These are phyloP conservation scores for Shinisaurus crocodilurus DNA, from an alignment of 2,113 vertebrate species.

Conservation along the genomic window DNA sequence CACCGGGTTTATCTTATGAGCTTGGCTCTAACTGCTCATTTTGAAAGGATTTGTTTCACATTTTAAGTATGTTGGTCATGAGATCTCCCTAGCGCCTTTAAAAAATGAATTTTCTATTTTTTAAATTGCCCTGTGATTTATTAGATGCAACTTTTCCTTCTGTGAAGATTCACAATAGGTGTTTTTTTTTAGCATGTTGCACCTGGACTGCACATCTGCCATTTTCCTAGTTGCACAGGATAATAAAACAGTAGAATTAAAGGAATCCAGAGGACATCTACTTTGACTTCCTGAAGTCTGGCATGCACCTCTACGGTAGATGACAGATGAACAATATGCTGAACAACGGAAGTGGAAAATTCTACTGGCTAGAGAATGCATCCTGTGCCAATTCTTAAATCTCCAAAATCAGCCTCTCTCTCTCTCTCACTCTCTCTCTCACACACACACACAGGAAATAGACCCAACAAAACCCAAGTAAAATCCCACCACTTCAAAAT, in stretches of 20 bases:
- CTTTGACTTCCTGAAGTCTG: neutral
- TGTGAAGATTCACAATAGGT: neutral
- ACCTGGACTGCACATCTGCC: rapidly evolving
- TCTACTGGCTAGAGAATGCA: slow-evolving; percentile 39
- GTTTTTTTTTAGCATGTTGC: neutral
- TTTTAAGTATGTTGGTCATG: neutral
- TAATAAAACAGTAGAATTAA: neutral
- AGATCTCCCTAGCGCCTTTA: neutral
- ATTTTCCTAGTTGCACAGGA: rapidly evolving
- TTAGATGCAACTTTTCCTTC: neutral
- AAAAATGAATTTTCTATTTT: neutral
- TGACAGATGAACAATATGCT: neutral
- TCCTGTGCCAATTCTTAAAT: slow-evolving; percentile 36
- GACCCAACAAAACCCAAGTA: neutral
- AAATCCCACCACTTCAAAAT: neutral
- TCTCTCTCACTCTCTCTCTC: neutral
- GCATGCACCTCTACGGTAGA: neutral
- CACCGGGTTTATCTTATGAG: neutral
- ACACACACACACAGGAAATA: neutral
- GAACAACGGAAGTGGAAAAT: slow-evolving; percentile 58
- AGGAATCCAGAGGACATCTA: neutral
- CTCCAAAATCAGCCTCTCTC: neutral
- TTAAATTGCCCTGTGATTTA: neutral
- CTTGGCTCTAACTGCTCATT: neutral
- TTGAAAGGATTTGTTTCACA: neutral